Evolutionary conservation across 2,113 vertebrate genomes (phyloP), one percentile per base, ranked within the genome.

Genomic region (Scartelaos histophorus): DNA sequence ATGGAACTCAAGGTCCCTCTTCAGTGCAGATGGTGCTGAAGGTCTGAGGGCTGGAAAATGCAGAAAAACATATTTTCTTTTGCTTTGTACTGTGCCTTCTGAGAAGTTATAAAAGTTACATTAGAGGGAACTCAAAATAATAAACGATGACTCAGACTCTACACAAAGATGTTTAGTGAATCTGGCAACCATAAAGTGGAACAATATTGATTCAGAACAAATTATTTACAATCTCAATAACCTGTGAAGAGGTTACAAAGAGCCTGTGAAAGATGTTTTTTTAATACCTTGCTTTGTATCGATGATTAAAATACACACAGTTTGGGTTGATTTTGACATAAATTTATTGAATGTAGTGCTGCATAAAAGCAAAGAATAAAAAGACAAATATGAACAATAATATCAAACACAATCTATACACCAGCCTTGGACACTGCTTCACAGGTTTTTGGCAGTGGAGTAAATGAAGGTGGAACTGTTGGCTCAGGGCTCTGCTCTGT

Each of bases 331-430:
- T 69, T 77, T 76, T 51, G 54, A 80, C 78, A 86, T 82, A 81
- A 79, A 84, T 87, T 75, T 56, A 74, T 87, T 88, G 84, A 87
- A 90, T 85, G 82, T 84, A 81, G 78, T 83, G 82, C 83, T 73
- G 76, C 78, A 79, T 79, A 69, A 90, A 90, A 80, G 81, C 83
- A 85, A 77, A 85, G 76, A 82, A 79, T 82, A 85, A 88, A 89
- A 89, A 89, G 81, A 88, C 80, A 82, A 76, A 62, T 84, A 84
- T 85, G 78, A 87, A 82, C 78, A 85, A 80, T 88, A 85, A 88
- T 84, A 88, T 89, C 81, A 86, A 87, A 86, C 85, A 89, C 83
- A 85, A 81, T 81, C 85, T 85, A 70, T 71, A 89, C 85, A 86
- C 87, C 84, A 87, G 67, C 83, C 89, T 79, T 79, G 83, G 66